These are phyloP conservation scores for Urocitellus parryii DNA, from an alignment of 2,113 vertebrate genomes.

Conservation along the genomic window DNA sequence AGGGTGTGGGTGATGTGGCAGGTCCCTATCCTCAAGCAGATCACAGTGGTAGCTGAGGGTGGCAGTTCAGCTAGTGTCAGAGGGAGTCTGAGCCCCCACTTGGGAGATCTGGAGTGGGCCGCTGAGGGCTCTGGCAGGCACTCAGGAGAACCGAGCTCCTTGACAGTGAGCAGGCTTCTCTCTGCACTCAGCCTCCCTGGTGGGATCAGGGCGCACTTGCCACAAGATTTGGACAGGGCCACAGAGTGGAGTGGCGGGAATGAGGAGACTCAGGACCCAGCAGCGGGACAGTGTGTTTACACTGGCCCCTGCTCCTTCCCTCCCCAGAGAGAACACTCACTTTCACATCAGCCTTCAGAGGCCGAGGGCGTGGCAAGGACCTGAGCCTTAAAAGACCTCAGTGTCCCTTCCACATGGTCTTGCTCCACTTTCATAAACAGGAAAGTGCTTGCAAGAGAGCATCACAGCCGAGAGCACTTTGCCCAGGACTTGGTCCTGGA, in stretches of 20 bases:
- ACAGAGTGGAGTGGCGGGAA: not conserved
- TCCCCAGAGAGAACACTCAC: not conserved
- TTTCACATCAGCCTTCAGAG: conserved; percentile 21
- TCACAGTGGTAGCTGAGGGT: not conserved
- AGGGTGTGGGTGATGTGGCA: rapidly evolving
- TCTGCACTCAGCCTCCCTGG: not conserved
- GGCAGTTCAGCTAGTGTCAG: not conserved
- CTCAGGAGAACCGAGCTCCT: not conserved
- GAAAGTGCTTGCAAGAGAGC: not conserved
- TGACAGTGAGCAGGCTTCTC: not conserved
- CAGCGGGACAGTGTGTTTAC: not conserved
- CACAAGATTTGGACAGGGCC: not conserved
- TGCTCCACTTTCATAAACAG: not conserved
- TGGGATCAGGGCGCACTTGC: not conserved
- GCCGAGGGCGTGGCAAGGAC: rapidly evolving
- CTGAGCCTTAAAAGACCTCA: not conserved
- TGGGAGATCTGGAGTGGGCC: not conserved
- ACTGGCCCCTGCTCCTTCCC: not conserved
- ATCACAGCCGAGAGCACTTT: not conserved
- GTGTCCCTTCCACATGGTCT: not conserved
- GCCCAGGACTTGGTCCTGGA: not conserved
- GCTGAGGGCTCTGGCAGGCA: not conserved
- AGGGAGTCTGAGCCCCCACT: not conserved
- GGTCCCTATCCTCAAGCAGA: not conserved
- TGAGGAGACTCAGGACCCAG: not conserved